Conservation (phyloP, 2,797 vertebrate species). For the Loriculus beryllinus region DNA sequence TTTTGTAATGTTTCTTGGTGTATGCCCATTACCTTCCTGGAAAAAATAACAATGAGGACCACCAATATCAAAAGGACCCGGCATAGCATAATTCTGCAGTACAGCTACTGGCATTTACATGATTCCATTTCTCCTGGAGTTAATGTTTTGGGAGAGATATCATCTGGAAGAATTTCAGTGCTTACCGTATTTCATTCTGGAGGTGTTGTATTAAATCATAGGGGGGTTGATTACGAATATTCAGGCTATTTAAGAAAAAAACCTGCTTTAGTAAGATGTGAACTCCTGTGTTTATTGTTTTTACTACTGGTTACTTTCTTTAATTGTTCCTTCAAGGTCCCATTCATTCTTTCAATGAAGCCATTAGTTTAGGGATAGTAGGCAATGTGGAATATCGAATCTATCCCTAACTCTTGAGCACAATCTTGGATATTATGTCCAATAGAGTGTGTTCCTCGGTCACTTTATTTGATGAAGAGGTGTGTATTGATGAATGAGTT, state of each 20-base stretch:
- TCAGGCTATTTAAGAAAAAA: background rate
- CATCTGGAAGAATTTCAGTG: background rate
- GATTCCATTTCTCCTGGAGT: background rate
- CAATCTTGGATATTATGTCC: background rate
- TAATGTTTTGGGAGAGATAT: background rate
- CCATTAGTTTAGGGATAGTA: background rate
- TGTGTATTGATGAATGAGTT: background rate
- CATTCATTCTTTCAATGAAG: background rate
- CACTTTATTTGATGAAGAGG: background rate
- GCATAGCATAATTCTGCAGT: background rate
- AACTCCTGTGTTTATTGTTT: background rate
- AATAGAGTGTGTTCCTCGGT: background rate
- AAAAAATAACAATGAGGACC: background rate
- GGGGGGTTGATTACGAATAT: background rate
- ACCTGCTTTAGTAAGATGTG: background rate
- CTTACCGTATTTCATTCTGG: background rate
- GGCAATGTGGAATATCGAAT: background rate
- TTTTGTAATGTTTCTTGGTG: background rate
- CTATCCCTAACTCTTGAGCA: background rate
- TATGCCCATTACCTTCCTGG: background rate
- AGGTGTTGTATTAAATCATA: background rate
- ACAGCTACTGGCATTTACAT: background rate
- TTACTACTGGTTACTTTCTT: background rate
- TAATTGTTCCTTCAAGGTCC: background rate
- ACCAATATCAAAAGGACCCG: background rate